phyloP scores from a whole-genome alignment of 2,113 vertebrate genomes.

The Rutilus rutilus region DNA sequence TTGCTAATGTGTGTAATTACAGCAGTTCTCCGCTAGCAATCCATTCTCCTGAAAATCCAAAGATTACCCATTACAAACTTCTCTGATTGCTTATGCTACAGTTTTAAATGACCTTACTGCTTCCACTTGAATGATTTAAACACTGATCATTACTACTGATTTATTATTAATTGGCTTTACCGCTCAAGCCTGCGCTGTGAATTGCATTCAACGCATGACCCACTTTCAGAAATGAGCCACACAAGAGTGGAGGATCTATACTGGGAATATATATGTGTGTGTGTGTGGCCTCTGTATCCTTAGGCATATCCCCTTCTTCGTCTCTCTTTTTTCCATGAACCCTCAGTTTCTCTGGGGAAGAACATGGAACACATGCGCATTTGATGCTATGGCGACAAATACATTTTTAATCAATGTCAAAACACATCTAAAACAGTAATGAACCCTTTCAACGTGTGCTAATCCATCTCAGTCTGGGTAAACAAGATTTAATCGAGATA shows the following conservation, averaged over 20 bases:
- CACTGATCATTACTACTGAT: constrained; percentile 23
- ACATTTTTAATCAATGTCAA: constrained; percentile 22
- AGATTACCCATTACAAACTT: not conserved
- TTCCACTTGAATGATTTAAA: constrained; percentile 31
- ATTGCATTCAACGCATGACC: constrained; percentile 39
- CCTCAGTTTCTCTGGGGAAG: not conserved
- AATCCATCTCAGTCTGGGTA: constrained; percentile 3
- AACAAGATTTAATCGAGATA: not conserved
- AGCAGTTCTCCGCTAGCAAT: not conserved
- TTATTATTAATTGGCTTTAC: constrained; percentile 32
- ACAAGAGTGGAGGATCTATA: constrained; percentile 13
- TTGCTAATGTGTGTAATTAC: constrained; percentile 3
- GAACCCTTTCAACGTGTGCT: not conserved
- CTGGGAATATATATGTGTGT: not conserved
- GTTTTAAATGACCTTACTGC: not conserved
- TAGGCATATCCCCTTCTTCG: constrained; percentile 10
- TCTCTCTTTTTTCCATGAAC: not conserved
- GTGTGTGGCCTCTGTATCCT: not conserved
- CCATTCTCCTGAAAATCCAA: not conserved
- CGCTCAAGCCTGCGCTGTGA: constrained; percentile 14
- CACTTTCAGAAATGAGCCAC: constrained; percentile 45
- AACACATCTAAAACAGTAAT: constrained; percentile 1
- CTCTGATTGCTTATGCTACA: not conserved
- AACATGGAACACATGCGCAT: constrained; percentile 7
- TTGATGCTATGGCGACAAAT: constrained; percentile 9